These are phyloP conservation scores for Oxytorus armatus DNA, from an alignment of 2,888 invertebrate species.

Conservation along the genomic window DNA sequence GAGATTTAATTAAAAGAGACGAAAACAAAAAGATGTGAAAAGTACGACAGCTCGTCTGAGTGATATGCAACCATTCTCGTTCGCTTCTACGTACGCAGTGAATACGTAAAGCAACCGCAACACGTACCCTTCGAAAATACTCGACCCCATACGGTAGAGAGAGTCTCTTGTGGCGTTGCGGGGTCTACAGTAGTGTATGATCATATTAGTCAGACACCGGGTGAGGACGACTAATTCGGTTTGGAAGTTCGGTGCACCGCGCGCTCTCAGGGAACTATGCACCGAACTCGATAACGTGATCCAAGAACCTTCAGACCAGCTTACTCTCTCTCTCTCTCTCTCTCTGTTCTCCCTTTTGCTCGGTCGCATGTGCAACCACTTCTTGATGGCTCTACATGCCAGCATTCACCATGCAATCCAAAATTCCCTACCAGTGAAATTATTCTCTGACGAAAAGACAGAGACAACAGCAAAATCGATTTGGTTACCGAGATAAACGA, in stretches of 20 bases:
- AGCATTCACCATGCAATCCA: conserved; percentile 15
- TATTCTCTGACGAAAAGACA: conserved; percentile 34
- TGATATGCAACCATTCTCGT: conserved; percentile 22
- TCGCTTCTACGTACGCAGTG: not conserved
- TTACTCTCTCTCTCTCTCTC: conserved; percentile 2
- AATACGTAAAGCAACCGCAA: conserved; percentile 16
- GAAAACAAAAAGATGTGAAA: too few relatives aligned
- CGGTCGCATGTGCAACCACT: not conserved
- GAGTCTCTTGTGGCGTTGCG: conserved; percentile 36
- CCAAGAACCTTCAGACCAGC: conserved; percentile 42
- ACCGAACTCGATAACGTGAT: conserved; percentile 62
- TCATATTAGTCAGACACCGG: conserved; percentile 66
- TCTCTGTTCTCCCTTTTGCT: not conserved
- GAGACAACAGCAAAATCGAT: conserved; percentile 11
- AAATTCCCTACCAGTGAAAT: conserved; percentile 30
- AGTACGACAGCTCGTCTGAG: too few relatives aligned
- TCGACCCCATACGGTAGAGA: conserved; percentile 4
- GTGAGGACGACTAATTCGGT: conserved; percentile 66
- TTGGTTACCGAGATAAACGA: not conserved
- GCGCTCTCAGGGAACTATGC: conserved; percentile 58
- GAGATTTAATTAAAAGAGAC: too few relatives aligned
- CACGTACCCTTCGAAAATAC: conserved; percentile 44
- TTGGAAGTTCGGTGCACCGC: conserved; percentile 65
- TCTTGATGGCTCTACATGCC: conserved; percentile 14
- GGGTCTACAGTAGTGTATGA: conserved; percentile 64